Evolutionary conservation across 1,140 invertebrate genomes (phyloP), one percentile per base, ranked within the genome.

Genomic region (Acromyrmex echinatior): DNA sequence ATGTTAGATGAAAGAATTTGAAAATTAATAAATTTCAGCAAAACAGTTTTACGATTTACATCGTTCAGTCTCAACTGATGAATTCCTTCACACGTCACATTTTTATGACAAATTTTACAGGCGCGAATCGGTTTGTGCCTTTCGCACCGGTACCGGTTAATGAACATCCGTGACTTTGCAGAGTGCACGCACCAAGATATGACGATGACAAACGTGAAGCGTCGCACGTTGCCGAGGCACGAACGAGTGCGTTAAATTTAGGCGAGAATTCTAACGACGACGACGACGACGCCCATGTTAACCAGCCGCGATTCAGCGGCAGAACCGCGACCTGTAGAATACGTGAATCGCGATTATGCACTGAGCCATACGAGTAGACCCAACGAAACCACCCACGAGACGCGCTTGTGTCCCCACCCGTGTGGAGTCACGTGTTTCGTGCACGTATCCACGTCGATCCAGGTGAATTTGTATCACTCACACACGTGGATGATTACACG

Each of bases 311-410:
- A 90, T 71, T 89, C 85, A 85, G 35, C 82, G 87, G 62, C 87
- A 82, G 21, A 28, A 49, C 45, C 45, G 63, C 81, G 78, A 74
- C 91, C 84, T 87, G 80, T 58, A 87, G 70, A 89, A 77, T 90
- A 90, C 89, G 90, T 91, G 93, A 92, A 92, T 92, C 91, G 88
- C 92, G 90, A 86, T 89, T 92, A 92, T 87, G 86, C 90, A 93
- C 93, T 91, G 92, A 94, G 90, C 91, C 91, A 92, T 68, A 90
- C 76, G 51, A 51, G 31, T 81, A 81, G 90, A 73, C 79, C 21
- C 63, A 25, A 16, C 84, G 88, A 70, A 70, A 70, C 87, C 91
- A 91, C 60, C 91, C 90, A 63, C 86, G 86, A 90, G 86, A 91
- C 90, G 78, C 86, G 87, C 70, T 91, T 73, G 82, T 9, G 65